Conservation (phyloP, 1,140 invertebrate species). For the Dendroctonus ponderosae region DNA sequence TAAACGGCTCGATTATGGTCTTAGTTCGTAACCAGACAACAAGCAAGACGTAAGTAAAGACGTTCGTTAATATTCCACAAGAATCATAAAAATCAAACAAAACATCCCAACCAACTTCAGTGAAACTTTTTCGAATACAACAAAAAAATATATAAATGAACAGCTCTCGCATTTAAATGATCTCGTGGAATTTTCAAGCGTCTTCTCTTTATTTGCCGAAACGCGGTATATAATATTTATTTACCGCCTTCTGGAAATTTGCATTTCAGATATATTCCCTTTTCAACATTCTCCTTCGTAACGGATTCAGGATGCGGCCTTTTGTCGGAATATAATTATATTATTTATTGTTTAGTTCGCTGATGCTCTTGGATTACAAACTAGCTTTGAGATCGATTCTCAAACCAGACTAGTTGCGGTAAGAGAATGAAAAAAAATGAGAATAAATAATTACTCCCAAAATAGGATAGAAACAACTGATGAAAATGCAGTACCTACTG, state of each 20-base stretch:
- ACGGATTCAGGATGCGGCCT: not conserved
- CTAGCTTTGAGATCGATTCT: not conserved
- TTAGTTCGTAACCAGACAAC: no score
- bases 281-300: slow-evolving; percentile 6
- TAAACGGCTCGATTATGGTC: no score
- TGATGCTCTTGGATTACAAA: not conserved
- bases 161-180: slow-evolving; percentile 16
- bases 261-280: slow-evolving; percentile 13
- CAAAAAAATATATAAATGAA: slow-evolving; percentile 19
- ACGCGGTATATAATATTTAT: slow-evolving; percentile 19
- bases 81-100: slow-evolving; percentile 12
- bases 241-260: slow-evolving; percentile 10
- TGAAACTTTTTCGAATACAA: slow-evolving; percentile 18
- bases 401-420: no score
- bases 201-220: slow-evolving; percentile 6
- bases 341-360: not conserved
- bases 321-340: not conserved
- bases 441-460: no score
- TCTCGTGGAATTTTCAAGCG: slow-evolving; percentile 9
- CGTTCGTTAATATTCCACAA: not conserved
- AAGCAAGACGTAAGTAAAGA: no score
- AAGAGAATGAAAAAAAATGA: no score
- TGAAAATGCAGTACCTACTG: no score
- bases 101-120: not conserved
- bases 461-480: no score